Base-by-base conservation (phyloP, 1,140 invertebrate species). In the Orchestia grillus region DNA sequence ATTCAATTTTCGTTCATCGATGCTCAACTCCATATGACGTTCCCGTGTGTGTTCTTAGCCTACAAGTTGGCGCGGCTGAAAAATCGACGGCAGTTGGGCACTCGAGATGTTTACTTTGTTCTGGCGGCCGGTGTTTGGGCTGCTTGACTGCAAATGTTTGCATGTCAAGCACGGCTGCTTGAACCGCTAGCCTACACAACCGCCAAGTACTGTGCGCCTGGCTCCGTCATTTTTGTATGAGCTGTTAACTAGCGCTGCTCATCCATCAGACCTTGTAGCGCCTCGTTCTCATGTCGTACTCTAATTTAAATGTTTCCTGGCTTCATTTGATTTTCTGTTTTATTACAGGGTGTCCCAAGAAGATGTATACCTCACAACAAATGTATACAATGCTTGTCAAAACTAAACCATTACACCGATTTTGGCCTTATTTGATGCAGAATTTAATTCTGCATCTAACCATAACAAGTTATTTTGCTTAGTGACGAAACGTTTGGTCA, bases 131-230 rank as follows among this genome's bases (percentile, higher is more conserved):
- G 16, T 90, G 88, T 90, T 90, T 90, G 88, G 88, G n/a, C 88
- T 90, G 88, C 88, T 44, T 44, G 41, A 42, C 88, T 90, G 88
- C 88, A 90, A 90, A 90, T 90, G 88, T 90, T 90, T 90, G 88
- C 41, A 41, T 90, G 88, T 90, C 88, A 90, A 90, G 88, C 88
- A 90, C 88, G 88, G 88, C 88, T 90, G 88, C 88, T 90, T 90
- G 88, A 90, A 36, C 15, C 88, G 15, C 43, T 90, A 23, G n/a
- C 88, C n/a, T 42, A 90, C 88, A 90, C 88, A 90, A 77, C 62
- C 15, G 62, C 62, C 28, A 28, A 23, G 62, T 77, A 77, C 62
- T 77, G 62, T 36, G 62, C 36, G 36, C 62, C 62, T 77, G 28
- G 62, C 62, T 77, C 28, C 62, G 62, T 15, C 62, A 77, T 15